Evolutionary conservation across 2,888 invertebrate genomes (phyloP), one percentile per base, ranked within the genome.

Genomic region (Lydus trimaculatus): DNA sequence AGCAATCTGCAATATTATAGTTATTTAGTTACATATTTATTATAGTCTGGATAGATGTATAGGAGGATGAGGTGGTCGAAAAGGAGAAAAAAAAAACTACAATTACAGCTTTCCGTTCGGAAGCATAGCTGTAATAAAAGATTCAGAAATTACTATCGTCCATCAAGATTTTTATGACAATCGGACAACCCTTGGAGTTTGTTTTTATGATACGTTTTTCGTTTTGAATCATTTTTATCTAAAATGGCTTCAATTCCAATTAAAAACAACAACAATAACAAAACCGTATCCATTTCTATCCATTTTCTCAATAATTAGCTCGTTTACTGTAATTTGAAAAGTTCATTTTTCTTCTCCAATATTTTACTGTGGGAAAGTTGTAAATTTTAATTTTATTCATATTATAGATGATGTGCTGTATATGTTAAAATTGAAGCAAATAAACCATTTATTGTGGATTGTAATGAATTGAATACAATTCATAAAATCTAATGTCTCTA

Each of bases 101-200:
- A 64, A 64, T 58, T 65, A 75, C 72, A 72, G 72, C 70, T 69
- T 72, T 72, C 71, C 72, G 72, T 77, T 73, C 75, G 76, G 78
- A 72, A 73, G 74, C 75, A 67, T 75, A 25, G 56, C 56, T 25
- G 25, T 56, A 78, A 75, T 78, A 78, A 79, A 79, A 79, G 75
- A 77, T 76, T 76, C 73, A 75, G 79, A 75, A 79, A 79, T 76
- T 74, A 75, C 75, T 77, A 78, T 79, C 75, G 77, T 76, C 79
- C 80, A 78, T 80, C 77, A 79, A 78, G 71, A 71, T 74, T 80
- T 63, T 80, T 79, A 80, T 77, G 78, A 77, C 78, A 76, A 80
- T 80, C 78, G 79, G 80, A 77, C 79, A 76, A 76, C 79, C 79
- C 79, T 79, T 76, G 70, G 73, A 67, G 74, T 70, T 56, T 73